Evolutionary conservation across 2,113 vertebrate genomes (phyloP).

Genomic region (Archilochus colubris): DNA sequence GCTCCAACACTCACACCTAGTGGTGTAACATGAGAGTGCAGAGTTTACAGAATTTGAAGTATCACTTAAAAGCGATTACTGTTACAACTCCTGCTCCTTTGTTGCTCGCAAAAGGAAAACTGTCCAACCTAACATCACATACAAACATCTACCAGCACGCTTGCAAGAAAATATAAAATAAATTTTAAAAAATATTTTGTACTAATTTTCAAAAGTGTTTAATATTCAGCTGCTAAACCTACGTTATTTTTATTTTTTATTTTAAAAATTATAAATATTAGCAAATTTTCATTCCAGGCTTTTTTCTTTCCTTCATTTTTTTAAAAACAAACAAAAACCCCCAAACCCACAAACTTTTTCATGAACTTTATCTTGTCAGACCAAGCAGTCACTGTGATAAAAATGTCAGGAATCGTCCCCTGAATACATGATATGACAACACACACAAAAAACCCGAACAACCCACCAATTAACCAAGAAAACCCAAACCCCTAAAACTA

Average conservation of each 20-base stretch:
- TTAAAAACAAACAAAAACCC: no score
- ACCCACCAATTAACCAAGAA: no score
- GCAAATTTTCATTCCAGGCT: background rate
- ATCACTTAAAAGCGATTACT: no score
- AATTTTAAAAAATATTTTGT: background rate
- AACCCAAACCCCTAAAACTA: background rate
- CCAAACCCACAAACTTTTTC: background rate
- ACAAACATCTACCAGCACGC: background rate
- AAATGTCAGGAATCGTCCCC: background rate
- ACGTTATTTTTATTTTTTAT: background rate
- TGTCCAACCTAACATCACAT: no score
- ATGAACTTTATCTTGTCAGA: background rate
- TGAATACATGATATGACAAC: background rate
- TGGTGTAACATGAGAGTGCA: background rate
- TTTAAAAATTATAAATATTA: background rate
- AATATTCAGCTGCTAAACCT: background rate
- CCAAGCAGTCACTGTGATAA: background rate
- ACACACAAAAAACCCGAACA: background rate
- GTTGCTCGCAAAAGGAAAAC: background rate
- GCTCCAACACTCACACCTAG: conserved; percentile 25
- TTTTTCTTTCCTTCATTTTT: no score
- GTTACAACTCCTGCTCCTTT: background rate
- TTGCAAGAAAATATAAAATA: background rate
- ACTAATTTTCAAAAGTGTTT: background rate
- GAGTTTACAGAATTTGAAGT: background rate